Percentiles rank a stretch among this genome's conserved stretches.
Evolutionary conservation across 1,140 invertebrate genomes (phyloP).

Genomic region (Drosophila sproati): DNA sequence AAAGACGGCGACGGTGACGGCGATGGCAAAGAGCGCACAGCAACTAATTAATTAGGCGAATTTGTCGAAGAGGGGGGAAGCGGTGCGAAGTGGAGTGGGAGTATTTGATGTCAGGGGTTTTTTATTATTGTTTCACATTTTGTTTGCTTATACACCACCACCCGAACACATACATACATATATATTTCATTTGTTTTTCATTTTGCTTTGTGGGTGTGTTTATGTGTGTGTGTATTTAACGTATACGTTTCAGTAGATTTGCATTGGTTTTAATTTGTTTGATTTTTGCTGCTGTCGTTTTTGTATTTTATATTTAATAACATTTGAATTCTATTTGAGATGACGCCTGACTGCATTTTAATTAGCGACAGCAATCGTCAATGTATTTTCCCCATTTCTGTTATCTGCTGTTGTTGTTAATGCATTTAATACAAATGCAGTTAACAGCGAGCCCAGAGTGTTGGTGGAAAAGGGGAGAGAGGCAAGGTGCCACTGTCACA

Average conservation of each 20-base stretch:
- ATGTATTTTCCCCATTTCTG: conserved; percentile 4
- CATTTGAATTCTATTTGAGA: conserved; percentile 37
- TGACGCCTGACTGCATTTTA: conserved; percentile 54
- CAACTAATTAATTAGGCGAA: conserved; percentile 13
- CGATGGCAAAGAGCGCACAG: conserved; percentile 3
- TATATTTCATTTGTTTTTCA: conserved; percentile 1
- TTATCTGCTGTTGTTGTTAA: conserved; percentile 25
- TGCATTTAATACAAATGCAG: conserved; percentile 62
- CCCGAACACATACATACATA: too few relatives aligned
- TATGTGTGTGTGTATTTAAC: neutral
- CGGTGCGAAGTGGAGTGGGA: neutral
- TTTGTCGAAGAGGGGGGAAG: neutral
- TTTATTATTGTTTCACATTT: conserved; percentile 10
- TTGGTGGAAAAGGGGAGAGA: too few relatives aligned
- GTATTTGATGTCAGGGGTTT: neutral
- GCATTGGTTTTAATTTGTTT: conserved; percentile 18
- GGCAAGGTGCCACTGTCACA: too few relatives aligned
- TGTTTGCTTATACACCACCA: conserved; percentile 2
- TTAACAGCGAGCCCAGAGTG: conserved; percentile 17
- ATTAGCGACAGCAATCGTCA: conserved; percentile 42
- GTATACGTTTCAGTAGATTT: conserved; percentile 5
- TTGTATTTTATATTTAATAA: conserved; percentile 32
- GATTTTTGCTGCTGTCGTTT: conserved; percentile 1
- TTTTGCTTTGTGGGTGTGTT: neutral
- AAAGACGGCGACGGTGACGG: neutral